Percentiles rank a stretch among this genome's conserved stretches.
These are phyloP conservation scores for Chamaetylas fuelleborni DNA, from an alignment of 2,113 vertebrate species.

Conservation along the genomic window DNA sequence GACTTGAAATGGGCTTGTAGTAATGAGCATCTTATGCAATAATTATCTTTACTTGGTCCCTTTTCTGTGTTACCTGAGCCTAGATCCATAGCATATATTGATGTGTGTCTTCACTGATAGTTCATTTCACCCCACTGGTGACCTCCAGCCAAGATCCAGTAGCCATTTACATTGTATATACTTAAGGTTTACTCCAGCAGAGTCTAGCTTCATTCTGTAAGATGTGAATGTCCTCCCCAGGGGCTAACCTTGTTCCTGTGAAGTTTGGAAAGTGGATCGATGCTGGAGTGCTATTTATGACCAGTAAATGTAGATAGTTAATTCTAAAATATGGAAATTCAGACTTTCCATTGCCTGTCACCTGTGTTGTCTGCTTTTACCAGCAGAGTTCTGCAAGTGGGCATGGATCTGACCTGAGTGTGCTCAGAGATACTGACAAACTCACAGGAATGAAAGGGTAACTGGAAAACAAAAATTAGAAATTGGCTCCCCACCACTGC, in stretches of 20 bases:
- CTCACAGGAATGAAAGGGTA: not conserved
- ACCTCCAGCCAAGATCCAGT: not conserved
- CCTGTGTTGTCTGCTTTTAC: not conserved
- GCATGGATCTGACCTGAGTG: not conserved
- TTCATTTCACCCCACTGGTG: not conserved
- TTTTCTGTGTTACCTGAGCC: not conserved
- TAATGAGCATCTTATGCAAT: not conserved
- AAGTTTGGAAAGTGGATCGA: not conserved
- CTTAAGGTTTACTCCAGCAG: not conserved
- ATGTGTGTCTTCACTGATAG: not conserved
- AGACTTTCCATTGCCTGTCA: not conserved
- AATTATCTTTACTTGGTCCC: not conserved
- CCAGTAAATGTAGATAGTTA: not conserved
- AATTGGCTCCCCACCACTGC: not conserved
- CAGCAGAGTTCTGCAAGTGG: not conserved
- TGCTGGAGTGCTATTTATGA: not conserved
- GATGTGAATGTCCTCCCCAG: not conserved
- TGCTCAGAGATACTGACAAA: not conserved
- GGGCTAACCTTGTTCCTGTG: not conserved
- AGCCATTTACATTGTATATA: not conserved
- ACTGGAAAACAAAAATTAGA: not conserved
- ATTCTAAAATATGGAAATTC: not conserved
- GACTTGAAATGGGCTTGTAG: not conserved
- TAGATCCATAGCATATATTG: not conserved
- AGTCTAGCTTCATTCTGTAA: not conserved